Evolutionary conservation across 2,113 vertebrate genomes (phyloP), one percentile per base, ranked within the genome.

Genomic region (Ceyx cyanopectus): DNA sequence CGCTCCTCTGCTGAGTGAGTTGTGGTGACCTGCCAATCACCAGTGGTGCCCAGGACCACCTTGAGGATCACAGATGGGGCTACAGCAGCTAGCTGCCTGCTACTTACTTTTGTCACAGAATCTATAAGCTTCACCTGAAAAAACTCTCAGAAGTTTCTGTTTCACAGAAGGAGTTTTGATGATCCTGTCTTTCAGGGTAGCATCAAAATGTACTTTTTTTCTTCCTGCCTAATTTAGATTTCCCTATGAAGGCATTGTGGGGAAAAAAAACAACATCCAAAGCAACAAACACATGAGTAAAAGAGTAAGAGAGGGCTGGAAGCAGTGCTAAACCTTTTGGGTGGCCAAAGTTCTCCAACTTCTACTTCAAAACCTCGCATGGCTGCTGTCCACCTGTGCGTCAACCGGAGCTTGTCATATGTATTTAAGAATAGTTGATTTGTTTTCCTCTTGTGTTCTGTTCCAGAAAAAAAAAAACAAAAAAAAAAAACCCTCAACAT

Each of bases 391-490:
- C 76, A 94, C 90, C 85, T 93, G 90, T 67, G 43, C 56, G n/a
- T 87, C 63, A 74, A 85, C 34, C 43, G 56, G n/a, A 20, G 72
- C n/a, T 80, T 32, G 27, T 84, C 86, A 81, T 0, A 0, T n/a
- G 13, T 63, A 23, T 60, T 92, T 89, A 87, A 88, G 69, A 92
- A 92, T 45, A 96, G 83, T 57, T 37, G 65, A 92, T 92, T 93
- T 78, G 61, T 87, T 94, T 95, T 79, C 54, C 27, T 91, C 54
- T 65, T 3, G 1, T 30, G 30, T 45, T 76, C 81, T 34, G 54
- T 76, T 95, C 65, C 53, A 94, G 88, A 81, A 66, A 93, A 88
- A 81, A 65, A 81, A 86, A 93, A 92, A 63, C 16, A 19, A 46
- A 92, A 90, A 63, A 19, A 46, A 46, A 92, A 60, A 75, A 75